Evolutionary conservation across 2,888 invertebrate species (phyloP), one percentile per base, ranked within the genome.

Genomic region (Noctuana brunneofusca): DNA sequence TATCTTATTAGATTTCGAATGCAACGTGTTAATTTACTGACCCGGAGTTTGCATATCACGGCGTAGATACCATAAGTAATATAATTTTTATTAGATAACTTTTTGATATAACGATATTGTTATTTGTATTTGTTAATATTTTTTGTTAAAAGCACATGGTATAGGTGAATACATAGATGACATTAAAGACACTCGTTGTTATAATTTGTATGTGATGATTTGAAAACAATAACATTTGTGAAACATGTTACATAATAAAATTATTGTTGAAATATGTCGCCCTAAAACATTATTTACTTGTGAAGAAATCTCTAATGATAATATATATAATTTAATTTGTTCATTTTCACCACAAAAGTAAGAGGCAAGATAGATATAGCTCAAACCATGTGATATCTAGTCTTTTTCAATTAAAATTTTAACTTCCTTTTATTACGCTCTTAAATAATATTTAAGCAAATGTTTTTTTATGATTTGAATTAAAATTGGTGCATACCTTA

Each of bases 371-470:
- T 82, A 82, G 75, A 72, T 81, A 84, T 84, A 86, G 89, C 89
- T 89, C 87, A 88, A 89, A 87, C 81, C 87, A 89, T 89, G 90
- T 90, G 90, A 91, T 91, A 91, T 89, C 89, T 89, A 90, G 89
- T 89, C 88, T 86, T 86, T 86, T 84, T 82, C 83, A 83, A 84
- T 78, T 79, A 78, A 76, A 77, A 70, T 67, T 68, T 53, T 64
- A 68, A 75, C 79, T 76, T 81, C 80, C 79, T 63, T 50, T n/a
- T n/a, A n/a, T n/a, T n/a, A n/a, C n/a, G n/a, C n/a, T n/a, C 9
- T 6, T 49, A 38, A 38, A 63, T 49, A 43, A 73, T 73, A 74
- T 73, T 74, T 60, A 52, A 50, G 71, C 65, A 54, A 59, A 24
- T 24, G 5, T 63, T 65, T 67, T 57, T 59, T 60, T 58, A 64